Evolutionary conservation across 2,797 vertebrate species (phyloP), one percentile per base, ranked within the genome.

Genomic region (Coregonus sp.): DNA sequence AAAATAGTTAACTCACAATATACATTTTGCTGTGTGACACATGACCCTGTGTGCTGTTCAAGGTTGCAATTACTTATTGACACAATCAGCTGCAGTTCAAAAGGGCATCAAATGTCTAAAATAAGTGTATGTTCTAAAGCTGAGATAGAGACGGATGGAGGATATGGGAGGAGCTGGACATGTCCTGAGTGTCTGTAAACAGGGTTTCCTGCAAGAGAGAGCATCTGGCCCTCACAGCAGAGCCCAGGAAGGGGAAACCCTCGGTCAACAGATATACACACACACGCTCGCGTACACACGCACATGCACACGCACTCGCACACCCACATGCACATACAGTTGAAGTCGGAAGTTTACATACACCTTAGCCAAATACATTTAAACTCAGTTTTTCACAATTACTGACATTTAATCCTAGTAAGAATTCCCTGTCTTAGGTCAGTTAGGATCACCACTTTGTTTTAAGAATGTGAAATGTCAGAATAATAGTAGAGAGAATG

Each of bases 201-300:
- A 74, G 56, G 72, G 72, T 74, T 74, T 74, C 72, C 72, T 74
- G 72, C 35, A 40, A 20, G 72, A 56, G 33, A 12, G 35, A 63
- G 72, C 72, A 74, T 74, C 72, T 74, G 72, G 56, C 20, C 40
- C 37, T 12, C 72, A 61, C 72, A 74, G 72, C 72, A 74, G 54
- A 74, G 35, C n/a, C 61, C 72, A 74, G 72, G 54, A 63, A 40
- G 18, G 59, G 72, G 72, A 74, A 74, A 63, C 72, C 72, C 56
- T 63, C 9, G 2, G 18, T 61, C 11, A 63, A 61, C n/a, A 61
- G 59, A 61, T 61, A 61, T 5, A 61, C 40, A 47, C 29, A 15
- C 29, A 68, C 6, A 33, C 7, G 33, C 66, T 33, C 16, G 7
- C 29, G 63, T 33, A 70, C 40, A 37, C 61, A 69, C 70, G 66